Evolutionary conservation across 2,113 vertebrate genomes (phyloP).

Genomic region (Copsychus sechellarum): DNA sequence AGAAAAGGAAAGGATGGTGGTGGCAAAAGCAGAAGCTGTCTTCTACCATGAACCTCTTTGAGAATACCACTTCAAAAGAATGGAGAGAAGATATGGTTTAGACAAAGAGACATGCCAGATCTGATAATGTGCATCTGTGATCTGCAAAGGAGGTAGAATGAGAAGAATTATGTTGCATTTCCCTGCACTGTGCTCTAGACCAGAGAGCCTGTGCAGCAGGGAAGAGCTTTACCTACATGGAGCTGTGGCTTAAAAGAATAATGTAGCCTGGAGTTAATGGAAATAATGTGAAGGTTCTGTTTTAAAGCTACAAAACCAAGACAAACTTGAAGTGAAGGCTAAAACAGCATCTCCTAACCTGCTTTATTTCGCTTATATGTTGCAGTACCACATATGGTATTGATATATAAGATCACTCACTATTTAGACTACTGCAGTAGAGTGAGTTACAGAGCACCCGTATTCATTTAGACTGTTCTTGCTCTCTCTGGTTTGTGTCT

Average conservation of each 20-base stretch:
- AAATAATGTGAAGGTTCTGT: constrained; percentile 12
- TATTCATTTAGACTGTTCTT: constrained; percentile 40
- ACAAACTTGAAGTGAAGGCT: constrained; percentile 30
- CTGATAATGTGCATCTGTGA: neutral
- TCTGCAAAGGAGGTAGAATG: neutral
- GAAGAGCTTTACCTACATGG: neutral
- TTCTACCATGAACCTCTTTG: neutral
- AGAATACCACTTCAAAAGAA: neutral
- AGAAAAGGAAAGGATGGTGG: neutral
- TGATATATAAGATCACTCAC: constrained; percentile 29
- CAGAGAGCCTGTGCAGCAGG: neutral
- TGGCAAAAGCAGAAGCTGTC: neutral
- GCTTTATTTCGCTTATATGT: constrained; percentile 14
- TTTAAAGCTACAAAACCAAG: constrained; percentile 19
- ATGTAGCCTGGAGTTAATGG: neutral
- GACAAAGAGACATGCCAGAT: neutral
- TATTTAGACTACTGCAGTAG: constrained; percentile 42
- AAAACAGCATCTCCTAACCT: constrained; percentile 24
- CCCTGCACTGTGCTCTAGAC: neutral
- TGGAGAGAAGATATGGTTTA: neutral
- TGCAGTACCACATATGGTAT: constrained; percentile 25
- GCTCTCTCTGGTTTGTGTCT: constrained; percentile 29
- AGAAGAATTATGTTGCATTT: neutral
- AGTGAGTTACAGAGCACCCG: neutral
- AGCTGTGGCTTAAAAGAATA: neutral